Evolutionary conservation across 2,113 vertebrate species (phyloP).

Genomic region (Emydura subglobosa): DNA sequence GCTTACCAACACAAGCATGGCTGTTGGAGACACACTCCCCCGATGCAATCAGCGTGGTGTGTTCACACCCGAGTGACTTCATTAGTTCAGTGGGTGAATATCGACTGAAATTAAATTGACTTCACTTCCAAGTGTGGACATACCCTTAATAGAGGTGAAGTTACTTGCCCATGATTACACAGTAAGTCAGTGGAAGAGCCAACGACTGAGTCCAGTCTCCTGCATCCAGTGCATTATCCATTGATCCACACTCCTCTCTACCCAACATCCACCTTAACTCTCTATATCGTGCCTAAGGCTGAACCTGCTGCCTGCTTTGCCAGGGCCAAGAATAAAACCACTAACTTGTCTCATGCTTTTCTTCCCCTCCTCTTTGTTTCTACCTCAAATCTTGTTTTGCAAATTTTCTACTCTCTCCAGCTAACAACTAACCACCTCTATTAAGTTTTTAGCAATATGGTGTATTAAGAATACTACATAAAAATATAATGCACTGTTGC

Average conservation of each 20-base stretch:
- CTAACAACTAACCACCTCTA: background rate
- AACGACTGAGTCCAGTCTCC: background rate
- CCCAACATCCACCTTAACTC: background rate
- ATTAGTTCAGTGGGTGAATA: too few relatives aligned
- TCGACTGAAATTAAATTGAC: too few relatives aligned
- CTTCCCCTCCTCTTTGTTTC: background rate
- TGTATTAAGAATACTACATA: background rate
- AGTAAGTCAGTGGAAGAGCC: fast-evolving
- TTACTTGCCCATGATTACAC: fast-evolving
- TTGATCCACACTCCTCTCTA: background rate
- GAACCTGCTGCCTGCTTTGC: background rate
- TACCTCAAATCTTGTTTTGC: background rate
- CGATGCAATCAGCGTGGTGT: too few relatives aligned
- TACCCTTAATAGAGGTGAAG: background rate
- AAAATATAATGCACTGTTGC: too few relatives aligned
- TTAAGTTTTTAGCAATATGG: background rate
- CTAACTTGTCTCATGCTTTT: background rate
- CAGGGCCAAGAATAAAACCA: background rate
- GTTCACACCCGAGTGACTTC: too few relatives aligned
- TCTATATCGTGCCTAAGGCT: background rate
- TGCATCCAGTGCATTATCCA: background rate
- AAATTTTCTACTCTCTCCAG: background rate
- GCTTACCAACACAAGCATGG: too few relatives aligned
- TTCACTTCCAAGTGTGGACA: too few relatives aligned
- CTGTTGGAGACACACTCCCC: too few relatives aligned